These are phyloP conservation scores for Echeneis naucrates DNA, from an alignment of 2,797 vertebrate genomes.

Conservation along the genomic window DNA sequence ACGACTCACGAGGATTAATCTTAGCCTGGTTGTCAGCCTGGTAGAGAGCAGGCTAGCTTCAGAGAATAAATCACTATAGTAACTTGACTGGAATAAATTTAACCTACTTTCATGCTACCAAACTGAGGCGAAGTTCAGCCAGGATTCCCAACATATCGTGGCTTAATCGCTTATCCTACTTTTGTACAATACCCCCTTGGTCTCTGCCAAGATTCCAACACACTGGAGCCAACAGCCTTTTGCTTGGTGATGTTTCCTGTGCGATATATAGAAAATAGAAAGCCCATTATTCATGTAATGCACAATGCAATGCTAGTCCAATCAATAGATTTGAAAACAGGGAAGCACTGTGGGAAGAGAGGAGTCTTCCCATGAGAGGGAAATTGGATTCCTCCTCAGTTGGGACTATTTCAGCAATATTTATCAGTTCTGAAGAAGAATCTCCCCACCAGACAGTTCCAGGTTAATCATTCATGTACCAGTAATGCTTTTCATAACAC, in stretches of 20 bases:
- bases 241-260: neutral
- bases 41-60: too few relatives aligned
- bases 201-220: slow-evolving; percentile 10
- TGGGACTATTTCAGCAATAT: neutral
- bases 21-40: too few relatives aligned
- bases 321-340: slow-evolving; percentile 11
- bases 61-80: too few relatives aligned
- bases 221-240: slow-evolving; percentile 19
- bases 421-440: slow-evolving; percentile 1
- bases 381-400: neutral
- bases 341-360: neutral
- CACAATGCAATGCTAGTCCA: neutral
- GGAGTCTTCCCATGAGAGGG: neutral
- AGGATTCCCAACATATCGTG: too few relatives aligned
- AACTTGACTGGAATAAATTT: too few relatives aligned
- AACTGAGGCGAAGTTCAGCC: too few relatives aligned
- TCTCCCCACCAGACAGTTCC: neutral
- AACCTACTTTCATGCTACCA: too few relatives aligned
- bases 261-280: slow-evolving; percentile 19
- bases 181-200: too few relatives aligned
- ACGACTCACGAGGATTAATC: too few relatives aligned
- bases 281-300: slow-evolving; percentile 17
- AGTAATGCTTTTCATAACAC: slow-evolving; percentile 17
- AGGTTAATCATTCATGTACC: slow-evolving; percentile 23
- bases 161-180: too few relatives aligned